These are phyloP conservation scores for Tetraodon nigroviridis DNA, from an alignment of 2,113 vertebrate species.

Conservation along the genomic window DNA sequence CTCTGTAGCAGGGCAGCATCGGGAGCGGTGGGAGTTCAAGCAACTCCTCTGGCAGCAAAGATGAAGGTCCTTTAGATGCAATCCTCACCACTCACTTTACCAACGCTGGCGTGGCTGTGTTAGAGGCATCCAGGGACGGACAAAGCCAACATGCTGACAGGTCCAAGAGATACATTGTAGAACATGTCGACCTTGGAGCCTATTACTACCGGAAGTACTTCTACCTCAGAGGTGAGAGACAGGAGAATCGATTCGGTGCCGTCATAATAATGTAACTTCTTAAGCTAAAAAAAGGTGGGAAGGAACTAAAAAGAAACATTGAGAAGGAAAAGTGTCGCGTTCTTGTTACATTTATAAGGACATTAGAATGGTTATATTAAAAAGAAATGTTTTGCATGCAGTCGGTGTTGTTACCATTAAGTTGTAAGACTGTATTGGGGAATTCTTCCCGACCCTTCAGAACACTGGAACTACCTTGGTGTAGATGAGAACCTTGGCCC, in stretches of 20 bases:
- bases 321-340: too few relatives aligned
- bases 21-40: conserved; percentile 71
- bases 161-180: conserved; percentile 90
- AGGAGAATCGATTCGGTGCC: neutral
- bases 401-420: too few relatives aligned
- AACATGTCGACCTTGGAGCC: conserved; percentile 92
- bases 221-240: conserved; percentile 90
- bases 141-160: conserved; percentile 86
- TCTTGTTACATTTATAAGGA: too few relatives aligned
- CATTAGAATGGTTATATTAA: too few relatives aligned
- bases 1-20: conserved; percentile 79
- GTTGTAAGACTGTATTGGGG: neutral
- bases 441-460: conserved; percentile 62
- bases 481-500: conserved; percentile 95
- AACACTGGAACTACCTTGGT: conserved; percentile 99
- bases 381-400: too few relatives aligned
- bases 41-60: conserved; percentile 76
- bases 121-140: conserved; percentile 91
- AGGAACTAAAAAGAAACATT: too few relatives aligned
- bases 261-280: too few relatives aligned
- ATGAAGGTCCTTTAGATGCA: conserved; percentile 86
- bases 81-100: conserved; percentile 89
- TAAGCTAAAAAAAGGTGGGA: too few relatives aligned
- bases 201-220: conserved; percentile 98
- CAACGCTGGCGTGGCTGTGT: conserved; percentile 92